These are phyloP conservation scores for Aleiodes testaceus DNA, from an alignment of 2,888 invertebrate genomes.

Conservation along the genomic window DNA sequence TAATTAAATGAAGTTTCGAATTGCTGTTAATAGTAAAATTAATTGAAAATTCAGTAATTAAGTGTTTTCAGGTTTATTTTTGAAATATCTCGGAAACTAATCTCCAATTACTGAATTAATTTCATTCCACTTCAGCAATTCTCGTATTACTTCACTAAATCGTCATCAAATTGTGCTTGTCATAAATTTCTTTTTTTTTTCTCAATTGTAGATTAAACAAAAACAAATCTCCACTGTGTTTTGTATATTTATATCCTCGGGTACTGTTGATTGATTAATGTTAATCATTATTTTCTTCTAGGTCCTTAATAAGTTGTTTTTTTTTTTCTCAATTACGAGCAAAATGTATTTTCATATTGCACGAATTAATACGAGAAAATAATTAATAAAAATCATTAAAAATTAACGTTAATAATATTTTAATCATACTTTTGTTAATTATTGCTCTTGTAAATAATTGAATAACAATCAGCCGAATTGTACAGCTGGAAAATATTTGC, in stretches of 20 bases:
- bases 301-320: too few species aligned
- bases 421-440: conserved; percentile 7
- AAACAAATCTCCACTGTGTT: conserved; percentile 1
- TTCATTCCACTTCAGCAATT: conserved; percentile 20
- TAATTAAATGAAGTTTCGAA: too few species aligned
- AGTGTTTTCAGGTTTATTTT: too few species aligned
- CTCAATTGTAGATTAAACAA: neutral
- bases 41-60: too few species aligned
- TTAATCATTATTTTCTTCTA: neutral
- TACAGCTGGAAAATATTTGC: conserved; percentile 18
- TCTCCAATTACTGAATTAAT: conserved; percentile 2
- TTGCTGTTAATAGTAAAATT: too few species aligned
- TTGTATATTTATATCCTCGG: conserved; percentile 23
- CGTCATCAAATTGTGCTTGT: conserved; percentile 5
- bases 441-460: conserved; percentile 23
- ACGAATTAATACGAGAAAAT: too few species aligned
- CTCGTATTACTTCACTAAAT: neutral
- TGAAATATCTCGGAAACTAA: too few species aligned
- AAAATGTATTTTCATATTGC: too few species aligned
- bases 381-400: neutral
- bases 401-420: neutral
- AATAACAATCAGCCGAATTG: conserved; percentile 17
- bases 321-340: too few species aligned
- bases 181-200: conserved; percentile 1
- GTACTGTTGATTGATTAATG: conserved; percentile 7